Percentiles rank a stretch among this genome's conserved stretches.
Conservation (phyloP, 2,888 invertebrate species). For the Andrena minutula region DNA sequence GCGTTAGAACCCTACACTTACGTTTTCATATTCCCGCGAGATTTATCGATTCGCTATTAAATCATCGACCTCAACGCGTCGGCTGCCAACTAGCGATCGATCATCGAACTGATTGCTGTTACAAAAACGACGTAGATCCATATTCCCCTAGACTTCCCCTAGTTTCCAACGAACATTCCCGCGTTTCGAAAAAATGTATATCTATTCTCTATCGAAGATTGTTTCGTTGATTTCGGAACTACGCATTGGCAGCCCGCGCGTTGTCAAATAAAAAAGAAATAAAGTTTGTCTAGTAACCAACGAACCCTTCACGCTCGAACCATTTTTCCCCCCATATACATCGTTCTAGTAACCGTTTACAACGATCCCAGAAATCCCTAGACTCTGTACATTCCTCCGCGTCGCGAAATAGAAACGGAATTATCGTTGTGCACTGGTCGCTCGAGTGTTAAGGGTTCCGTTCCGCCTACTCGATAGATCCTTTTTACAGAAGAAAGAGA, state of each 20-base stretch:
- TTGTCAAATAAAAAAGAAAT: constrained; percentile 15
- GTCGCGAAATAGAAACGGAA: constrained; percentile 9
- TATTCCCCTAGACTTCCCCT: background rate
- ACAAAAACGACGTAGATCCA: background rate
- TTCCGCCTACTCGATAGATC: constrained; percentile 3
- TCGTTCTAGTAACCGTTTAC: constrained; percentile 6
- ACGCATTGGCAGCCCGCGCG: constrained; percentile 7
- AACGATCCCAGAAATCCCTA: background rate
- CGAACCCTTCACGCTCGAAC: constrained; percentile 39
- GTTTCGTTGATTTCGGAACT: constrained; percentile 6
- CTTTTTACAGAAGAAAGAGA: constrained; percentile 5
- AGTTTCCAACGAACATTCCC: background rate
- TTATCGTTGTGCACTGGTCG: constrained; percentile 30
- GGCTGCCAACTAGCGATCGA: constrained; percentile 28
- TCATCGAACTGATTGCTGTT: background rate
- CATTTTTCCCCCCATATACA: background rate
- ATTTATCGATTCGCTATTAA: constrained; percentile 43
- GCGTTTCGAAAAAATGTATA: background rate
- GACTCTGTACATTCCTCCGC: constrained; percentile 9
- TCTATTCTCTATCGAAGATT: background rate
- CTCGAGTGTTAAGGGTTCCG: constrained; percentile 13
- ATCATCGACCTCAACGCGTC: background rate
- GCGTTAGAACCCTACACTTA: constrained; percentile 45
- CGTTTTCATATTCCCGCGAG: constrained; percentile 14
- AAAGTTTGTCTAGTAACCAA: constrained; percentile 14